A percentile compares a stretch with the other conserved stretches of the same genome.
Conservation (phyloP, 2,113 vertebrate species). For the Neomonachus schauinslandi region DNA sequence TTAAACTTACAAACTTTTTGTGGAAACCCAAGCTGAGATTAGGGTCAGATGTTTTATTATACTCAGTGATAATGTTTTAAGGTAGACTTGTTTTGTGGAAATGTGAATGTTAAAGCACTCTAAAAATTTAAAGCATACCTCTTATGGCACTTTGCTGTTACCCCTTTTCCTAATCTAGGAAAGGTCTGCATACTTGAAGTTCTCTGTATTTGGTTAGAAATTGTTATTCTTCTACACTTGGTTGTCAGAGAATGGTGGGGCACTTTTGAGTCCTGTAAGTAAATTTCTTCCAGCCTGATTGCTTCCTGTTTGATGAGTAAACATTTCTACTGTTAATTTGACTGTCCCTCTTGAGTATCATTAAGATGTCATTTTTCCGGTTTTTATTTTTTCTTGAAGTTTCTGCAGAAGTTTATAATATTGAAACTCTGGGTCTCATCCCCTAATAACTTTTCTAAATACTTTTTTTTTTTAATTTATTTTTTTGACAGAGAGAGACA, state of each 20-base stretch:
- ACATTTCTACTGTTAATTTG: background rate
- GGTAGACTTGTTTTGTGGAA: background rate
- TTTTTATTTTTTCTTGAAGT: background rate
- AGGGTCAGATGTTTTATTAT: background rate
- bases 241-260: background rate
- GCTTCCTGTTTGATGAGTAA: background rate
- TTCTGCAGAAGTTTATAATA: background rate
- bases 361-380: background rate
- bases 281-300: background rate
- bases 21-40: background rate
- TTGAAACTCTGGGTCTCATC: background rate
- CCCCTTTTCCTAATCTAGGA: background rate
- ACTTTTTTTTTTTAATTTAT: too few relatives aligned
- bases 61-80: background rate
- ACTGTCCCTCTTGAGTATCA: background rate
- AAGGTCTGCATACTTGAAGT: background rate
- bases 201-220: background rate
- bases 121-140: background rate
- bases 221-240: background rate
- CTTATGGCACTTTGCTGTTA: background rate
- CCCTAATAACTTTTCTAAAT: background rate
- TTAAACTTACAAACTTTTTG: background rate
- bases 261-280: background rate
- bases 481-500: too few relatives aligned
- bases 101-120: slow-evolving; percentile 5